Conservation (phyloP, 1,140 invertebrate species). For the Popillia japonica region DNA sequence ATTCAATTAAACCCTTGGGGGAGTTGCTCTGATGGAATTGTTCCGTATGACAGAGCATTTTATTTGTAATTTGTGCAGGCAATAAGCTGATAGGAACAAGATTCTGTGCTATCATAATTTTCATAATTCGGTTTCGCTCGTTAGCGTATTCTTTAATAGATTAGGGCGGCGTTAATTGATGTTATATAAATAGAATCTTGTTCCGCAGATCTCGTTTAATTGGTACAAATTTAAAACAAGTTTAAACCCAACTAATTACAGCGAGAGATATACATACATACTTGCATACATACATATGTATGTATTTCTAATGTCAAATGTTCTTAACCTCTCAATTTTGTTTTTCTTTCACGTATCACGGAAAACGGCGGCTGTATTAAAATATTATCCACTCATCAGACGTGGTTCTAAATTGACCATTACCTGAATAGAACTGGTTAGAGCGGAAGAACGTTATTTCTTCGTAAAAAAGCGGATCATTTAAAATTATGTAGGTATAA, state of each 20-base stretch:
- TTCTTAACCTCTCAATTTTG: conserved; percentile 17
- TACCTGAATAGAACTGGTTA: conserved; percentile 18
- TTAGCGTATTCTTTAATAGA: neutral
- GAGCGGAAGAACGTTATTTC: conserved; percentile 10
- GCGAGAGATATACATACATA: neutral
- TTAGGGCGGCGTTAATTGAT: neutral
- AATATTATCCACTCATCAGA: neutral
- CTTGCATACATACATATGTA: neutral
- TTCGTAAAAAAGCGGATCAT: neutral
- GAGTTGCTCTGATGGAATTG: neutral
- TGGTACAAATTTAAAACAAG: neutral
- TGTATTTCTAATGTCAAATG: neutral
- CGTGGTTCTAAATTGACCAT: conserved; percentile 20
- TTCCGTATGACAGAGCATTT: neutral
- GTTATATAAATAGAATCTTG: neutral
- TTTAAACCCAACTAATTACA: neutral
- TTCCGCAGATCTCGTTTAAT: neutral
- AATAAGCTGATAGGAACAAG: neutral
- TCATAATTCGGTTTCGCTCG: neutral
- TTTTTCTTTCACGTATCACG: neutral
- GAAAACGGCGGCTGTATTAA: neutral
- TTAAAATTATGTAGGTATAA: conserved; percentile 31
- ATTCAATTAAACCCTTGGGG: neutral
- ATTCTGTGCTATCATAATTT: conserved; percentile 1
- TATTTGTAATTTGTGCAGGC: neutral